A percentile compares a stretch with the other conserved stretches of the same genome.
phyloP scores from a whole-genome alignment of 2,888 invertebrate species.

The Teleogryllus oceanicus region DNA sequence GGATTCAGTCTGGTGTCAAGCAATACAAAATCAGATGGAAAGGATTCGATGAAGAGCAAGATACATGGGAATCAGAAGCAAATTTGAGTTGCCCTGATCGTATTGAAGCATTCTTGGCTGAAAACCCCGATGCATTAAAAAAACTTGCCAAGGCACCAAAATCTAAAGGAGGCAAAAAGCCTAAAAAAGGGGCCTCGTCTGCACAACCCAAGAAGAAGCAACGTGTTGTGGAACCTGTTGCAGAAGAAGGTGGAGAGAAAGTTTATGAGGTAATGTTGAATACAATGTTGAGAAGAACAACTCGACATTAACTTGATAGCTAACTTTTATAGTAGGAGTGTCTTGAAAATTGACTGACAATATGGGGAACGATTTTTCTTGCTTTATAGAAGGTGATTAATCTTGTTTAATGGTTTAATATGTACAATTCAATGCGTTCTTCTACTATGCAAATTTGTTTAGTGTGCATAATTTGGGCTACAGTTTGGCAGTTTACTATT shows the following conservation, averaged over 20 bases:
- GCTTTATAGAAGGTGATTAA: no score
- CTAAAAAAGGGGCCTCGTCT: neutral
- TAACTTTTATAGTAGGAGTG: no score
- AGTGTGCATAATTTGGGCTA: no score
- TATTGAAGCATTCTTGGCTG: conserved; percentile 19
- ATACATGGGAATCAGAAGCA: conserved; percentile 27
- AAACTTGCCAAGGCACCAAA: conserved; percentile 3
- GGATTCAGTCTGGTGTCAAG: conserved; percentile 12
- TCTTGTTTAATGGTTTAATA: no score
- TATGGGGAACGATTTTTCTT: no score
- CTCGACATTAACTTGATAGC: no score
- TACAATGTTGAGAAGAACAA: no score
- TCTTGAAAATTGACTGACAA: no score
- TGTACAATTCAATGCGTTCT: no score
- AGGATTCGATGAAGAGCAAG: conserved; percentile 24
- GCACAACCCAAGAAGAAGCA: neutral
- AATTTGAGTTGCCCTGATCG: conserved; percentile 18
- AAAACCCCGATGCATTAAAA: neutral
- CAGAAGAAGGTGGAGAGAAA: conserved; percentile 29
- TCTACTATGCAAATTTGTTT: no score
- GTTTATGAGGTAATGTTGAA: conserved; percentile 28
- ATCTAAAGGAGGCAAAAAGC: neutral
- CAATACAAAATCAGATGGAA: conserved; percentile 28
- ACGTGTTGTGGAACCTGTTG: neutral
- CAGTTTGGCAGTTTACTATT: no score